phyloP scores from a whole-genome alignment of 1,140 invertebrate genomes.

The Caenorhabditis briggsae region DNA sequence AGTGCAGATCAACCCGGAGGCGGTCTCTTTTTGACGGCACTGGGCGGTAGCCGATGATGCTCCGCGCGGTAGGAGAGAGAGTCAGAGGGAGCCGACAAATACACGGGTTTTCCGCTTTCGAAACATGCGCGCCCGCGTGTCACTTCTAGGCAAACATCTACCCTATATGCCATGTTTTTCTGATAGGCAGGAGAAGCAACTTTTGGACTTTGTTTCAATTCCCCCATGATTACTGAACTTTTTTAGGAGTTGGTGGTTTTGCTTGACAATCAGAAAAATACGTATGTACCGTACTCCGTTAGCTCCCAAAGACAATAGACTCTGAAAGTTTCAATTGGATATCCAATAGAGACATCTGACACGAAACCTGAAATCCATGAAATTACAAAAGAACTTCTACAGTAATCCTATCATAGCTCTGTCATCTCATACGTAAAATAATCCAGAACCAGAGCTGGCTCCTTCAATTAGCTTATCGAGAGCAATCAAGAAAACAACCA shows the following conservation, averaged over 20 bases:
- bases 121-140: slow-evolving; percentile 50
- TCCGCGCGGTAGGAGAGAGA: background rate
- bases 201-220: slow-evolving; percentile 28
- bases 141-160: slow-evolving; percentile 41
- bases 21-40: slow-evolving; percentile 38
- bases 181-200: slow-evolving; percentile 28
- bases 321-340: too few species aligned
- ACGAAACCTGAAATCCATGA: too few species aligned
- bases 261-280: too few species aligned
- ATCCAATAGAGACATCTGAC: too few species aligned
- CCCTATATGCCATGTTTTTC: slow-evolving; percentile 51
- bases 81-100: slow-evolving; percentile 37
- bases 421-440: too few species aligned
- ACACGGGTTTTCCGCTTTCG: slow-evolving; percentile 54
- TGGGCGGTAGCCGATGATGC: slow-evolving; percentile 39
- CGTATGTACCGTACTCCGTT: too few species aligned
- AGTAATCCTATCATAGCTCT: too few species aligned
- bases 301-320: too few species aligned
- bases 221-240: background rate
- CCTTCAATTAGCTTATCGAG: background rate
- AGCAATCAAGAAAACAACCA: background rate
- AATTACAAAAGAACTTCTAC: too few species aligned
- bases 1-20: slow-evolving; percentile 48
- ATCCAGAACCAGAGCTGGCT: too few species aligned
- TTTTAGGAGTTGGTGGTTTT: background rate